Evolutionary conservation across 2,113 vertebrate genomes (phyloP), one percentile per base, ranked within the genome.

Genomic region (Steatornis caripensis): DNA sequence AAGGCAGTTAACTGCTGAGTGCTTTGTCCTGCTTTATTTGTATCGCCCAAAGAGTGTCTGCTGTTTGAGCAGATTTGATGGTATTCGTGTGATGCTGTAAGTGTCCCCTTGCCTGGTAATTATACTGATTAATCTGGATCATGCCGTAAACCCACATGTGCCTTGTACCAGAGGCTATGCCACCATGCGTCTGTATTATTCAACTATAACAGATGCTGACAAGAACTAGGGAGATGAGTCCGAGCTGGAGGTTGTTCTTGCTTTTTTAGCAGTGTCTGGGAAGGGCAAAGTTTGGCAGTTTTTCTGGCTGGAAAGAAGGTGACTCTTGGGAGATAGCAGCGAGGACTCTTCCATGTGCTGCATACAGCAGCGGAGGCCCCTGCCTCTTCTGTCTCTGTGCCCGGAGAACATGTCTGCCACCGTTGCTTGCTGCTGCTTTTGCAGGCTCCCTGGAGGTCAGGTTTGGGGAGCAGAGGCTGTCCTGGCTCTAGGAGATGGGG

Each of bases 71-170:
- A 92, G 80, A 64, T 71, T 68, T 65, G 36, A 46, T 53, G 79
- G 68, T 49, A 86, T 96, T 93, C 93, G 60, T 87, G 76, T 71
- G 92, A 60, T 93, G 80, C 80, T 68, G 12, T 75, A 75, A 75
- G 83, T 93, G 92, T 95, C 95, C 86, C 65, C 77, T 96, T 92
- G 61, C 72, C 55, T 93, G 80, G 86, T 93, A 96, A 97, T 96
- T 96, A 78, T 51, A 89, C 80, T 96, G 94, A 95, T 96, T 93
- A 96, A 84, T 93, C 90, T 93, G 84, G 84, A 93, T 93, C 84
- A 34, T 94, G 86, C 84, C 92, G 87, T 90, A 94, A 92, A 95
- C 80, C 74, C 86, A 75, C 86, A 60, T 87, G 84, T 89, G 84
- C 88, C 72, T 72, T 68, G 45, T 68, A 91, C 90, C 76, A 69